Percentiles rank a stretch among this genome's conserved stretches.
phyloP scores from a whole-genome alignment of 1,140 invertebrate species.

The Zophobas morio region DNA sequence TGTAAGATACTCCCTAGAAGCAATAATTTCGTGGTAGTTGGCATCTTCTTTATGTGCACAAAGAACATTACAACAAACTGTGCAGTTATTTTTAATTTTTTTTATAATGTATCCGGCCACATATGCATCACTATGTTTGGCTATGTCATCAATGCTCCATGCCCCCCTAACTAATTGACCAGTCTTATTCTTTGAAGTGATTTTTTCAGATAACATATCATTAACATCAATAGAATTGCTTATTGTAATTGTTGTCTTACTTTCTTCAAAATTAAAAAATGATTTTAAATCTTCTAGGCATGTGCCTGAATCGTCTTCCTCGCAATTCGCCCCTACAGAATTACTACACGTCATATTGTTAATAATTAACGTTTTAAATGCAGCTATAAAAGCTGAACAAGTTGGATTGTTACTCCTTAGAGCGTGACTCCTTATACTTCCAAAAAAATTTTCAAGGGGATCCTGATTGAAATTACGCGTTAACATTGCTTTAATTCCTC shows the following conservation, averaged over 20 bases:
- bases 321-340: not conserved
- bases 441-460: not conserved
- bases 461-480: not conserved
- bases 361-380: not conserved
- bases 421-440: not conserved
- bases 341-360: not conserved
- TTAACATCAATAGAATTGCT: not conserved
- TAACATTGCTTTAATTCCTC: not conserved
- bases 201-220: not conserved
- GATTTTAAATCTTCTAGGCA: conserved; percentile 24
- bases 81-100: conserved; percentile 34
- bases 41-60: no score
- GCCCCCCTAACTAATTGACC: not conserved
- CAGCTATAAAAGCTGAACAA: not conserved
- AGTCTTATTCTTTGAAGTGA: not conserved
- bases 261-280: not conserved
- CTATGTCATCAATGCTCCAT: not conserved
- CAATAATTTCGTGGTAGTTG: no score
- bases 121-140: conserved; percentile 16
- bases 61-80: no score
- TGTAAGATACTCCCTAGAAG: no score
- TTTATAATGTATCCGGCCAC: conserved; percentile 14
- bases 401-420: not conserved
- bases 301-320: not conserved
- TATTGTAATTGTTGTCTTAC: no score